Conservation (phyloP, 2,797 vertebrate genomes). For the Rhinella marina region DNA sequence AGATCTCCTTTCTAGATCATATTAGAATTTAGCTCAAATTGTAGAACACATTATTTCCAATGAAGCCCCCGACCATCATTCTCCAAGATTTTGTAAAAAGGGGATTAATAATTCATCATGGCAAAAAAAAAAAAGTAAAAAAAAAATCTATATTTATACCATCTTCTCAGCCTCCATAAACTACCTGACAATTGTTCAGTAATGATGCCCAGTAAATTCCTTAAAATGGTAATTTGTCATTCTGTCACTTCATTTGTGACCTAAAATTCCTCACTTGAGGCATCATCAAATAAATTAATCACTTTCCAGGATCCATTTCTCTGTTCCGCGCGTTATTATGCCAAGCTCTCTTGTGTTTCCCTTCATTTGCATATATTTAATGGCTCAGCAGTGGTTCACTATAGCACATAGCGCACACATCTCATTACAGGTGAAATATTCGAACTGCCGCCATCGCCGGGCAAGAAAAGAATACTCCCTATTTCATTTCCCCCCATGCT, state of each 20-base stretch:
- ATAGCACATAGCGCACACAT: conserved; percentile 91
- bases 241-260: conserved; percentile 99
- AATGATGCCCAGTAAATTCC: conserved; percentile 99
- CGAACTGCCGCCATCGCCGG: conserved; percentile 90
- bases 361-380: conserved; percentile 99
- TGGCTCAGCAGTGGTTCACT: conserved; percentile 98
- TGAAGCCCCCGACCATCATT: conserved; percentile 85
- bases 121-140: conserved; percentile 75
- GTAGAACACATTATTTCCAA: conserved; percentile 87
- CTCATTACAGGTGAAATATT: conserved; percentile 98
- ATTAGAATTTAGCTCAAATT: conserved; percentile 86
- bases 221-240: conserved; percentile 99
- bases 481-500: conserved; percentile 87
- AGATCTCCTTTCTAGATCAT: conserved; percentile 84
- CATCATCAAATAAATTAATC: conserved; percentile 99
- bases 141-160: conserved; percentile 94
- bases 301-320: conserved; percentile 99
- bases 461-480: conserved; percentile 88
- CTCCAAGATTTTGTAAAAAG: conserved; percentile 85
- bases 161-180: conserved; percentile 94
- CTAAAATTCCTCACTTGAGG: conserved; percentile 99
- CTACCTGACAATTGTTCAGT: conserved; percentile 99
- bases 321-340: conserved; percentile 98
- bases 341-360: conserved; percentile 96
- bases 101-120: conserved; percentile 92